Evolutionary conservation across 2,888 invertebrate genomes (phyloP).

Genomic region (Drosophila ezoana): DNA sequence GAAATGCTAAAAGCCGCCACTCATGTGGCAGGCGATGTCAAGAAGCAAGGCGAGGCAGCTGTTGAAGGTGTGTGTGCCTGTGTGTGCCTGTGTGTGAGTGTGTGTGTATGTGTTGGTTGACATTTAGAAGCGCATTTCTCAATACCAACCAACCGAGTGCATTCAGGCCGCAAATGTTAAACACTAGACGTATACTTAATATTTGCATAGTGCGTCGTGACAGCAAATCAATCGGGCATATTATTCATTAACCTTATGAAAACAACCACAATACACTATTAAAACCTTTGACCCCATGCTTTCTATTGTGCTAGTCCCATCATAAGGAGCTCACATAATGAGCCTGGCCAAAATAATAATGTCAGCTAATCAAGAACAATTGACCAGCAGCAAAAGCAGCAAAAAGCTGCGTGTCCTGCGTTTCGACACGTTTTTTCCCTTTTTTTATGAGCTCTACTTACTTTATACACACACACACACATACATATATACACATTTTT

Average conservation of each 20-base stretch:
- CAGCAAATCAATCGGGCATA: slow-evolving; percentile 44
- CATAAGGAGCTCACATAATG: slow-evolving; percentile 10
- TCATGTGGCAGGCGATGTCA: slow-evolving; percentile 79
- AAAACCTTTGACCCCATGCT: slow-evolving; percentile 28
- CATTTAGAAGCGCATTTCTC: slow-evolving; percentile 55
- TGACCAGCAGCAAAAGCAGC: slow-evolving; percentile 2
- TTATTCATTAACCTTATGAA: slow-evolving; percentile 23
- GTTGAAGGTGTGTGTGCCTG: slow-evolving; percentile 72
- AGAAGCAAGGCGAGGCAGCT: slow-evolving; percentile 75
- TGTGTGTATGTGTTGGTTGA: slow-evolving; percentile 32
- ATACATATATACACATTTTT: slow-evolving; percentile 1
- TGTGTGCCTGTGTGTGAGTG: slow-evolving; percentile 36
- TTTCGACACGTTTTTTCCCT: slow-evolving; percentile 6
- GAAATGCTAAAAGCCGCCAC: slow-evolving; percentile 82
- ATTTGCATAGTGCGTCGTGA: slow-evolving; percentile 29
- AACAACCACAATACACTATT: neutral
- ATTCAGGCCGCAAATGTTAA: slow-evolving; percentile 10
- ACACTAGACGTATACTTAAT: slow-evolving; percentile 15
- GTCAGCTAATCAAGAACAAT: slow-evolving; percentile 44
- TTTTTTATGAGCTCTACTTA: slow-evolving; percentile 13
- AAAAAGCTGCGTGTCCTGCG: slow-evolving; percentile 26
- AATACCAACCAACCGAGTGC: slow-evolving; percentile 10
- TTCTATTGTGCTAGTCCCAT: slow-evolving; percentile 9
- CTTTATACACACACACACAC: slow-evolving; percentile 1
- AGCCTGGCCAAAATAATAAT: slow-evolving; percentile 27